A percentile compares a stretch with the other conserved stretches of the same genome.
Evolutionary conservation across 2,888 invertebrate genomes (phyloP).

Genomic region (Apomyelois bistriatella): DNA sequence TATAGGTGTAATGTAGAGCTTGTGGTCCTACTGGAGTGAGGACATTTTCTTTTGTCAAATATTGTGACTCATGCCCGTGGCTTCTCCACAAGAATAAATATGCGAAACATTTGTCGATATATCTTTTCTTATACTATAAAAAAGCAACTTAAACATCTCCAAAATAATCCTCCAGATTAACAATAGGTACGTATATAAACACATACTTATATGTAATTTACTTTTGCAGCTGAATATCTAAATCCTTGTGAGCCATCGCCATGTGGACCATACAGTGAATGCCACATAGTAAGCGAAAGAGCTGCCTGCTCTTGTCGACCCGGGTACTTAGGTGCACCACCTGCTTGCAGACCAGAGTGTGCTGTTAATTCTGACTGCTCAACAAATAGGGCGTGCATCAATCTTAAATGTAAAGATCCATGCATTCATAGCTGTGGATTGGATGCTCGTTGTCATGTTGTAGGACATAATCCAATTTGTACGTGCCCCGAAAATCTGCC

Average conservation of each 20-base stretch:
- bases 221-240: neutral
- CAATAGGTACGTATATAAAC: neutral
- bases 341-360: slow-evolving; percentile 88
- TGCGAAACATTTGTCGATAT: too few species aligned
- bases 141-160: too few species aligned
- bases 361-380: slow-evolving; percentile 88
- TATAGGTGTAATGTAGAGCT: too few species aligned
- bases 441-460: slow-evolving; percentile 88
- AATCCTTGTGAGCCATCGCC: slow-evolving; percentile 87
- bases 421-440: slow-evolving; percentile 88
- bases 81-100: too few species aligned
- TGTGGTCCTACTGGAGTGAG: too few species aligned
- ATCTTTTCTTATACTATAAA: too few species aligned
- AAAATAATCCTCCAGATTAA: too few species aligned
- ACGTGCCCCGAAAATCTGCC: slow-evolving; percentile 83
- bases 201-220: neutral
- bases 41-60: too few species aligned
- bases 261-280: slow-evolving; percentile 88
- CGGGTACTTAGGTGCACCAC: slow-evolving; percentile 86
- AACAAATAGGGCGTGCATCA: slow-evolving; percentile 85
- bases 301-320: slow-evolving; percentile 87
- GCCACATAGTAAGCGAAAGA: slow-evolving; percentile 83
- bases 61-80: too few species aligned
- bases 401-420: slow-evolving; percentile 87
- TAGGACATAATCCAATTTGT: slow-evolving; percentile 89